Percentiles rank a stretch among this genome's conserved stretches.
phyloP scores from a whole-genome alignment of 64 coral and sea anemone species.

The Actinia equina region DNA sequence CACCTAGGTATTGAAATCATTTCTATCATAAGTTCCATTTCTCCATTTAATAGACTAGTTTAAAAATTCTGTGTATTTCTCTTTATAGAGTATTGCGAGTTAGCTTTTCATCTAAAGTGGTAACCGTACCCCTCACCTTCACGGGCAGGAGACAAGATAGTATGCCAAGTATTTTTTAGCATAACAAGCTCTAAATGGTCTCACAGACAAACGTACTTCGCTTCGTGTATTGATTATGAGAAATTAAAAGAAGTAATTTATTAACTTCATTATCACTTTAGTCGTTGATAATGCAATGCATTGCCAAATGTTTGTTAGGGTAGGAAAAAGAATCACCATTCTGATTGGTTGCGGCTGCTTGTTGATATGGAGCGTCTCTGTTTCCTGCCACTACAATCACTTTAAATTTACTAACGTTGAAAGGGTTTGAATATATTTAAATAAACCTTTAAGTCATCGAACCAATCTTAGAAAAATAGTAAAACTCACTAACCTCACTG shows the following conservation, averaged over 20 bases:
- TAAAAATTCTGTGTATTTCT: neutral
- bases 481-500: too few relatives aligned
- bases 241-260: neutral
- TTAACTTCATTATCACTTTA: neutral
- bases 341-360: neutral
- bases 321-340: neutral
- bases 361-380: neutral
- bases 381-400: neutral
- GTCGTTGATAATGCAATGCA: neutral
- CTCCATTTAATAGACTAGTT: neutral
- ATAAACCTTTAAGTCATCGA: neutral
- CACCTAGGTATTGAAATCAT: neutral
- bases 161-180: too few relatives aligned
- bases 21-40: neutral
- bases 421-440: neutral
- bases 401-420: neutral
- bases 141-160: too few relatives aligned
- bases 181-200: neutral
- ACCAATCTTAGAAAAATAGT: too few relatives aligned
- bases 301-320: neutral
- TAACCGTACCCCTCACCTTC: too few relatives aligned
- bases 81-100: too few relatives aligned
- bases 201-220: neutral
- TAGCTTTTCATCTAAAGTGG: too few relatives aligned
- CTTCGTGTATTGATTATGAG: neutral